phyloP scores from a whole-genome alignment of 2,113 vertebrate genomes.

The Oceanites oceanicus region DNA sequence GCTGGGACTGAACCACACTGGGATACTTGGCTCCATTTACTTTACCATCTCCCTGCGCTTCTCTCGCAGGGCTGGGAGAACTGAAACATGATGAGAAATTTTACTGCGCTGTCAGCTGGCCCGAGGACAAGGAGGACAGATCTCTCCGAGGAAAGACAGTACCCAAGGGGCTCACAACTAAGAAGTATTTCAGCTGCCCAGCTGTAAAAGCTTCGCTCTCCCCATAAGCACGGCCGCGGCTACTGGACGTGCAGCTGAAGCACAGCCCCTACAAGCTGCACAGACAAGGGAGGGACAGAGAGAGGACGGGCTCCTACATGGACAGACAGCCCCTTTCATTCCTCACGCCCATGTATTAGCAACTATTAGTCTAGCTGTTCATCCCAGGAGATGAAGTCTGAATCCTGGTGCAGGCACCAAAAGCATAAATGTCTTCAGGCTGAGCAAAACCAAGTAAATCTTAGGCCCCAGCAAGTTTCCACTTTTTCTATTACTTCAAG shows the following conservation, averaged over 20 bases:
- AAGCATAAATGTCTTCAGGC: background rate
- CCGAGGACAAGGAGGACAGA: slow-evolving; percentile 9
- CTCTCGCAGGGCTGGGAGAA: slow-evolving; percentile 33
- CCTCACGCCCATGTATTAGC: background rate
- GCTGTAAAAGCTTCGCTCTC: background rate
- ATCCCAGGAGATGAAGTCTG: background rate
- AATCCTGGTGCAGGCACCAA: background rate
- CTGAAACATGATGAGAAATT: slow-evolving; percentile 33
- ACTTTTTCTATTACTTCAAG: background rate
- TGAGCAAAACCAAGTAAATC: background rate
- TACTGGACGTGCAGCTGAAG: slow-evolving; percentile 5
- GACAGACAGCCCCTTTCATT: slow-evolving; percentile 4
- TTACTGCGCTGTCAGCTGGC: slow-evolving; percentile 39
- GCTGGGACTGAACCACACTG: background rate
- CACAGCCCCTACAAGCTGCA: background rate
- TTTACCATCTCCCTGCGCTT: background rate
- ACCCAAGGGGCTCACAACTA: slow-evolving; percentile 42
- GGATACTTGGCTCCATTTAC: slow-evolving; percentile 2
- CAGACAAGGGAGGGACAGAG: background rate
- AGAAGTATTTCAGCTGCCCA: slow-evolving; percentile 22
- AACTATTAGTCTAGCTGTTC: background rate
- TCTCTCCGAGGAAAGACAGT: slow-evolving; percentile 13
- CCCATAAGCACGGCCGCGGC: background rate
- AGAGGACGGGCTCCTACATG: background rate
- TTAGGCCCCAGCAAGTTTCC: background rate